Evolutionary conservation across 2,113 vertebrate genomes (phyloP).

Genomic region (Numida meleagris): DNA sequence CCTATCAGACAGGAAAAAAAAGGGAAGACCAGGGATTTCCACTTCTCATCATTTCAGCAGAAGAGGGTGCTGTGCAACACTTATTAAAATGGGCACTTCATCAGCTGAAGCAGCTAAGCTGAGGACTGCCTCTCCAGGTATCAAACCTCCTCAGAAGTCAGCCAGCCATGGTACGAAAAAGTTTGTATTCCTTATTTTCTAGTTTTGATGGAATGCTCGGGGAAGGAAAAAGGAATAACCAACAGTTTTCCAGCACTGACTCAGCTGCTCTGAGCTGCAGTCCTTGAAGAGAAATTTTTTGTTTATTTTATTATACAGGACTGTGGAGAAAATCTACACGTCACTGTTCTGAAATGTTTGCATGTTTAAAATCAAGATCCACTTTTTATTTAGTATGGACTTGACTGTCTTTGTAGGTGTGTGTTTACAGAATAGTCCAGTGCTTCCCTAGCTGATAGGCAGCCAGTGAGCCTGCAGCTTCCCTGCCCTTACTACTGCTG

Average conservation of each 20-base stretch:
- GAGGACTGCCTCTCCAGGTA: background rate
- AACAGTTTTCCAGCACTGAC: conserved; percentile 20
- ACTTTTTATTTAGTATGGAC: background rate
- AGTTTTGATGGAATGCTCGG: background rate
- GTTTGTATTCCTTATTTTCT: background rate
- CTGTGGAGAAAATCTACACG: background rate
- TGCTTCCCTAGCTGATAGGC: background rate
- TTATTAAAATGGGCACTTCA: conserved; percentile 10
- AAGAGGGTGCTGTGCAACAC: conserved; percentile 50
- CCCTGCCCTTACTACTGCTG: background rate
- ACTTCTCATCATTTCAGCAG: conserved; percentile 28
- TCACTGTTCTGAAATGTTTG: background rate
- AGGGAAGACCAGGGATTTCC: conserved; percentile 1
- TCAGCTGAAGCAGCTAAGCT: background rate
- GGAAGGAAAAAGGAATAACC: background rate
- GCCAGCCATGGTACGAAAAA: background rate
- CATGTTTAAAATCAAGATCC: background rate
- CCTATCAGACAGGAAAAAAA: background rate
- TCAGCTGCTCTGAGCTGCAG: background rate
- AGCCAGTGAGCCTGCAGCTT: background rate
- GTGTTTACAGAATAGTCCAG: background rate
- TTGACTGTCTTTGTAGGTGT: background rate
- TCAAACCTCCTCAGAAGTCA: background rate
- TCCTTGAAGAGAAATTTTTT: background rate
- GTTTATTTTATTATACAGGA: background rate